Base-by-base conservation (phyloP, 2,888 invertebrate genomes). In the Ichneumon xanthorius region DNA sequence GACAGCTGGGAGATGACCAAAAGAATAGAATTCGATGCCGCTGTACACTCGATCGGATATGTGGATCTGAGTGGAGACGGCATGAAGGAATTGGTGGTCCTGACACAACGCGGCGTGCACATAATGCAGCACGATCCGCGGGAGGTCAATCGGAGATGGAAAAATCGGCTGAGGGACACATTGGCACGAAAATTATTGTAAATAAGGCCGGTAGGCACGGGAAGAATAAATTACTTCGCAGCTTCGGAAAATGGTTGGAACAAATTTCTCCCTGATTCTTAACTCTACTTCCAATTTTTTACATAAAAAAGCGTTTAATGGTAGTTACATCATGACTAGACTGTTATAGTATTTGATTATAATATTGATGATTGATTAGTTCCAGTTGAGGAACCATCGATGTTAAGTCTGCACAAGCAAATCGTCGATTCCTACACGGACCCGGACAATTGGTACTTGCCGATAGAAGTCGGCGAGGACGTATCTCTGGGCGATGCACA, bases 1-100 rank as follows among this genome's bases (percentile, higher is more conserved):
- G 92, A 94, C 63, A 90, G 92, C 14, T 95, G 95, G 95, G 92
- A 92, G 87, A 91, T 95, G 78, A 92, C 94, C 22, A 95, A 95
- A 89, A 94, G 95, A 87, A 95, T 95, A 88, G 94, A 94, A 85
- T 95, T 96, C 87, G 94, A 96, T 37, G 95, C 95, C 84, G 96
- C 96, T 6, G 94, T 97, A 67, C 95, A 96, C 90, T 95, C 95
- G 1, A 93, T 97, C 84, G 95, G 95, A 86, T 95, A 95, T 88
- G 91, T 96, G 45, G 96, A 97, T 91, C 93, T 97, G 68, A 96
- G 95, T 67, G 96, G 96, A 4, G 96, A 97, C 93, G 96, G 96
- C 16, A 94, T 96, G 71, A 95, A 95, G 87, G 96, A 96, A 92
- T 91, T 96, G 45, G 94, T 96, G 68, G 95, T 96, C n/a, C 94